phyloP scores from a whole-genome alignment of 2,888 invertebrate species.

The Adelphocoris suturalis region DNA sequence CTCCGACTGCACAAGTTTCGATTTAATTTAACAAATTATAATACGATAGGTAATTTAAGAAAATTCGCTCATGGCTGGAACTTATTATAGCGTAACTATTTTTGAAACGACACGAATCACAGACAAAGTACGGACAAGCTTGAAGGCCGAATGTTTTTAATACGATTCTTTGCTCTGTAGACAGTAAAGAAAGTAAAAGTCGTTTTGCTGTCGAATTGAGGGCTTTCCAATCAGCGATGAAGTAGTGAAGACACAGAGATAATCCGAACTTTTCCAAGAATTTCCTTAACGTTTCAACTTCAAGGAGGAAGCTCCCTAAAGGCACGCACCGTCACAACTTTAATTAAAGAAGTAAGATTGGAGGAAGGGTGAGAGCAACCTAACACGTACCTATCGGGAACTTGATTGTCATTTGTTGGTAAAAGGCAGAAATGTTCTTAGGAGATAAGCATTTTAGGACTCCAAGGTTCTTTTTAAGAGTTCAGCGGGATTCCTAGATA shows the following conservation, averaged over 20 bases:
- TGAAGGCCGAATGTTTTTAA: no score
- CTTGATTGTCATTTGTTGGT: neutral
- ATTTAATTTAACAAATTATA: no score
- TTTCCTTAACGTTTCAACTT: conserved; percentile 42
- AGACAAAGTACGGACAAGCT: no score
- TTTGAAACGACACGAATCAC: no score
- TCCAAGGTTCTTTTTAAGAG: no score
- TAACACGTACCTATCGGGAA: conserved; percentile 29
- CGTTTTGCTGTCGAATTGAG: conserved; percentile 6
- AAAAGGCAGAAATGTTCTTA: neutral
- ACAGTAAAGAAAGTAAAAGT: no score
- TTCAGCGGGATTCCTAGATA: no score
- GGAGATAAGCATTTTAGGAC: neutral
- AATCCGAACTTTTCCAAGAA: neutral
- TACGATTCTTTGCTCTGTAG: no score
- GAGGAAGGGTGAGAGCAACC: neutral
- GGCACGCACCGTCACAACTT: conserved; percentile 16
- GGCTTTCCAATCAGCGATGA: conserved; percentile 17
- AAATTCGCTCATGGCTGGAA: no score
- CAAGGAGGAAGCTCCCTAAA: neutral
- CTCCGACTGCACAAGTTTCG: no score
- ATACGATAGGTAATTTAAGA: no score
- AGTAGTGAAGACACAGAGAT: neutral
- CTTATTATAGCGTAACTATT: no score
- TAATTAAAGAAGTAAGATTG: conserved; percentile 35